Percentiles rank a stretch among this genome's conserved stretches.
phyloP scores from a whole-genome alignment of 2,113 vertebrate species.

The Procavia capensis region DNA sequence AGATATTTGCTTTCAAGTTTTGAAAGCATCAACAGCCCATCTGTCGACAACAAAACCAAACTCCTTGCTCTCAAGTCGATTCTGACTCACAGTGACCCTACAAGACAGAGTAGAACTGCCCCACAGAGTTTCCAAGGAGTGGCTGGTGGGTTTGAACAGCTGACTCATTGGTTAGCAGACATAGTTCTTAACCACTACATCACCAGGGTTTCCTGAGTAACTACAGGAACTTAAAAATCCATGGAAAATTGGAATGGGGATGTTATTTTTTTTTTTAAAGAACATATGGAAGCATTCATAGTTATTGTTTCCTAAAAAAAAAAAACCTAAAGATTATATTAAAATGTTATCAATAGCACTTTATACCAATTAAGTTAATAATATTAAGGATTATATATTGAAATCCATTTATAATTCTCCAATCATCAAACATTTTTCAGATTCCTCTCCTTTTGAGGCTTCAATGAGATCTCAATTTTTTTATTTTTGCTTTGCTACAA shows the following conservation, averaged over 20 bases:
- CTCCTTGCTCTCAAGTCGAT: no score
- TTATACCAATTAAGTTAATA: not conserved
- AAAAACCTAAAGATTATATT: not conserved
- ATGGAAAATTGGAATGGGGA: not conserved
- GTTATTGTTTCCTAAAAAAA: not conserved
- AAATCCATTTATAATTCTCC: not conserved
- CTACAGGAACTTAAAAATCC: not conserved
- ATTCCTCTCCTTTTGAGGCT: not conserved
- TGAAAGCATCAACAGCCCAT: not conserved
- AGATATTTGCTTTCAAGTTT: not conserved
- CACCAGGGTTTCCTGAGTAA: no score
- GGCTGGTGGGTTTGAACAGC: no score
- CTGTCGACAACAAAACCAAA: no score
- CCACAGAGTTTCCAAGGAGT: no score
- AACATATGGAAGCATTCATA: not conserved
- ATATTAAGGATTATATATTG: not conserved
- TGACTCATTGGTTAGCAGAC: no score
- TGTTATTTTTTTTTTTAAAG: not conserved
- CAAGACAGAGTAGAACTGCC: no score
- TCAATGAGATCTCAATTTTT: not conserved
- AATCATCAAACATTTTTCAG: not conserved
- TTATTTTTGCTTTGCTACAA: not conserved
- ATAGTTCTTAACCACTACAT: no score
- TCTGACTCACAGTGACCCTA: no score
- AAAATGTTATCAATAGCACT: not conserved